A percentile compares a stretch with the other conserved stretches of the same genome.
These are phyloP conservation scores for Heliothis virescens DNA, from an alignment of 1,140 invertebrate species.

Conservation along the genomic window DNA sequence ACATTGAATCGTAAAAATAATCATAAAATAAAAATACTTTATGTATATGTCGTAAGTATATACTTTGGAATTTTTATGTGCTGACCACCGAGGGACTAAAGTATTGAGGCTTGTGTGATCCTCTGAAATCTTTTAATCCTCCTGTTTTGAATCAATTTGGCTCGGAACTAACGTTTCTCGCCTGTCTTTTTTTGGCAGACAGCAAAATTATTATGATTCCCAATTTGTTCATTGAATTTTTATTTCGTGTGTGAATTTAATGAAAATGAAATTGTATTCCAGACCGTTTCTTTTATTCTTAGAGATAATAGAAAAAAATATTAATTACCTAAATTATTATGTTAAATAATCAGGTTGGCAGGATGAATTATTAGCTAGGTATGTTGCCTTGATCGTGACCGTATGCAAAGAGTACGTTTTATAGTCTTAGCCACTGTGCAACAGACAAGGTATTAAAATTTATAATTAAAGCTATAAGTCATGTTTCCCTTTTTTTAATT, in stretches of 20 bases:
- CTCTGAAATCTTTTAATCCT: slow-evolving; percentile 36
- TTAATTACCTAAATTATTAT: too few species aligned
- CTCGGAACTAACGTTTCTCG: slow-evolving; percentile 25
- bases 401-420: too few species aligned
- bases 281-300: too few species aligned
- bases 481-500: too few species aligned
- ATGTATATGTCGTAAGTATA: slow-evolving; percentile 29
- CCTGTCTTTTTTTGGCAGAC: slow-evolving; percentile 26
- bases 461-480: too few species aligned
- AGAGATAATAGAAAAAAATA: too few species aligned
- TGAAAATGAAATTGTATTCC: too few species aligned
- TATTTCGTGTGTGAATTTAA: too few species aligned
- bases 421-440: too few species aligned
- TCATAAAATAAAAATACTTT: slow-evolving; percentile 43
- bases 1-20: slow-evolving; percentile 58
- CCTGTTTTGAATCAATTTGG: slow-evolving; percentile 37
- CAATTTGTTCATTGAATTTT: background rate
- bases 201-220: background rate
- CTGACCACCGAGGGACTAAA: slow-evolving; percentile 49
- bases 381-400: too few species aligned
- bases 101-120: slow-evolving; percentile 29
- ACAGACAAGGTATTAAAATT: too few species aligned
- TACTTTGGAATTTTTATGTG: slow-evolving; percentile 55
- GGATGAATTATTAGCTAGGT: too few species aligned
- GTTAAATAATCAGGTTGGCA: background rate